Base-by-base conservation (phyloP, 2,888 invertebrate species). In the Trissolcus japonicus region DNA sequence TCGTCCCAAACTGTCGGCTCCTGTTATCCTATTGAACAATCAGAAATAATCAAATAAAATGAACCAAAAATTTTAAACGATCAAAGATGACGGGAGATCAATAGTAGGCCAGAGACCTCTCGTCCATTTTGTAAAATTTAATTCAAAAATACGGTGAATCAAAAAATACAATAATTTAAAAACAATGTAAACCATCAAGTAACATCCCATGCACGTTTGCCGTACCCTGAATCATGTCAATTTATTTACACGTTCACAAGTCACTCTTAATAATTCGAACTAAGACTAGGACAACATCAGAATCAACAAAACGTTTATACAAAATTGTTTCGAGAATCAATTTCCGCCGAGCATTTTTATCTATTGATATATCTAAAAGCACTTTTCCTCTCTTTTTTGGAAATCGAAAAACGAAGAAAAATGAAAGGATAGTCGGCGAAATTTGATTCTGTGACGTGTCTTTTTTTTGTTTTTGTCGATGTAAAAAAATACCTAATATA, bases 121-220 rank as follows among this genome's bases (percentile, higher is more conserved):
- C 4, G 11, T 13, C 9, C 59, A 48, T 63, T 63, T 65, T 72
- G 48, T 59, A 65, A 59, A 72, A 53, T 72, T 72, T 72, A 72
- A 72, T 72, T 63, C 61, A 62, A 71, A 71, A 71, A 63, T 59
- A 71, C 46, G 61, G 41, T 25, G 41, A 69, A 69, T 71, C 56
- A 59, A 72, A 72, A 72, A 72, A 72, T 72, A 72, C 72, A 73
- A 60, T 60, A 73, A 73, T 73, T 73, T 60, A 66, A 66, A 59
- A 73, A 73, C 60, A 73, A 73, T 66, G 11, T 19, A 66, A 55
- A 60, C 41, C 59, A 73, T 54, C 21, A 55, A 69, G 4, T 65
- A 72, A 63, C 40, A n/a, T 53, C 29, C 51, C 62, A 21, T 51
- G 53, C 57, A 55, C 53, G 29, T 13, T 55, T 56, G 57, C 51